phyloP scores from a whole-genome alignment of 2,113 vertebrate species.

The Daubentonia madagascariensis region DNA sequence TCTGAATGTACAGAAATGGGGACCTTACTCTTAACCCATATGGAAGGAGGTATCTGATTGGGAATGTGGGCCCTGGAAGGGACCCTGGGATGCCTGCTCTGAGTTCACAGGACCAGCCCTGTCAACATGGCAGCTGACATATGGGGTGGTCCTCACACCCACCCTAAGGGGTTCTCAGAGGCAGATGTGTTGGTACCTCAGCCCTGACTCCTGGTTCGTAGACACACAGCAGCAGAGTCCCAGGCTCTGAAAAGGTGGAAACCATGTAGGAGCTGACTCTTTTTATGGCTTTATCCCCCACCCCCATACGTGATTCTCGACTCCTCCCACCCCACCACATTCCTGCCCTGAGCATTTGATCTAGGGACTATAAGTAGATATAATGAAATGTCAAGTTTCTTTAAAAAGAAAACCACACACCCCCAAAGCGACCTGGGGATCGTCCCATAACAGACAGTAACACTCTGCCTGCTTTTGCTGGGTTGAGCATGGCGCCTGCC shows the following conservation, averaged over 20 bases:
- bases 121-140: not conserved
- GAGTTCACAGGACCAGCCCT: not conserved
- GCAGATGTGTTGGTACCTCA: not conserved
- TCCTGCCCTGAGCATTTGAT: conserved; percentile 24
- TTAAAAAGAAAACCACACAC: conserved; percentile 48
- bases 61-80: not conserved
- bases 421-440: not conserved
- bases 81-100: not conserved
- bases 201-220: not conserved
- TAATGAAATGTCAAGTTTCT: conserved; percentile 59
- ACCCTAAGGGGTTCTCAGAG: not conserved
- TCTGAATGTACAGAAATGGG: not conserved
- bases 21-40: not conserved
- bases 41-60: not conserved
- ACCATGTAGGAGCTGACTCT: not conserved
- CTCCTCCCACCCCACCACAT: not conserved
- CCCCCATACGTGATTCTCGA: not conserved
- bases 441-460: not conserved
- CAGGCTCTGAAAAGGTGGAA: conserved; percentile 40
- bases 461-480: not conserved
- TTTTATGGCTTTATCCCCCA: conserved; percentile 30
- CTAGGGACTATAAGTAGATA: conserved; percentile 55
- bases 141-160: not conserved
- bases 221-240: not conserved
- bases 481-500: not conserved